Conservation (phyloP, 2,113 vertebrate species). For the Protobothrops flavoviridis region DNA sequence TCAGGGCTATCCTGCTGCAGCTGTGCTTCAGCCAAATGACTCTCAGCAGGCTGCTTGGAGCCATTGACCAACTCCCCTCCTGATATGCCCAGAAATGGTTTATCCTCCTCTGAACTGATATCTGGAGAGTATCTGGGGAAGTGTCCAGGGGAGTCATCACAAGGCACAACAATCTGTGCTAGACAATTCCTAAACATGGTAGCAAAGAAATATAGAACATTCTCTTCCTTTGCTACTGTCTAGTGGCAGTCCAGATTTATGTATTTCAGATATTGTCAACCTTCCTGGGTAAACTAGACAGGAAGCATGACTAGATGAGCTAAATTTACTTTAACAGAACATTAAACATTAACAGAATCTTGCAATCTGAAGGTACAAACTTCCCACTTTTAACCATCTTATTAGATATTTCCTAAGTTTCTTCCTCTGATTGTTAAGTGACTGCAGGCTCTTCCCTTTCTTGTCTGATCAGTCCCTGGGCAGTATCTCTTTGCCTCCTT, state of each 20-base stretch:
- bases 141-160: background rate
- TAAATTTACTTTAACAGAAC: background rate
- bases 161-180: background rate
- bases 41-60: too few relatives aligned
- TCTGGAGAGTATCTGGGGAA: background rate
- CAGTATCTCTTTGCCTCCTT: background rate
- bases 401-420: background rate
- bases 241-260: background rate
- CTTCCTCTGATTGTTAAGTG: background rate
- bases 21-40: too few relatives aligned
- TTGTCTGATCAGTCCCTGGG: background rate
- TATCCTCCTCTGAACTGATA: background rate
- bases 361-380: background rate
- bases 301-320: background rate
- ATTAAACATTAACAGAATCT: background rate
- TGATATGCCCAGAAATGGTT: background rate
- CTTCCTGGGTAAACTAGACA: background rate
- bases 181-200: background rate
- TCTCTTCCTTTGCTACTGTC: background rate
- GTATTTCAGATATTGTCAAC: background rate
- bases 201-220: background rate
- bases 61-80: background rate
- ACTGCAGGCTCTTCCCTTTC: background rate
- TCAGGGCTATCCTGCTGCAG: too few relatives aligned
- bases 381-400: background rate